Conservation (phyloP, 1,140 invertebrate species). For the Drosophila erecta region DNA sequence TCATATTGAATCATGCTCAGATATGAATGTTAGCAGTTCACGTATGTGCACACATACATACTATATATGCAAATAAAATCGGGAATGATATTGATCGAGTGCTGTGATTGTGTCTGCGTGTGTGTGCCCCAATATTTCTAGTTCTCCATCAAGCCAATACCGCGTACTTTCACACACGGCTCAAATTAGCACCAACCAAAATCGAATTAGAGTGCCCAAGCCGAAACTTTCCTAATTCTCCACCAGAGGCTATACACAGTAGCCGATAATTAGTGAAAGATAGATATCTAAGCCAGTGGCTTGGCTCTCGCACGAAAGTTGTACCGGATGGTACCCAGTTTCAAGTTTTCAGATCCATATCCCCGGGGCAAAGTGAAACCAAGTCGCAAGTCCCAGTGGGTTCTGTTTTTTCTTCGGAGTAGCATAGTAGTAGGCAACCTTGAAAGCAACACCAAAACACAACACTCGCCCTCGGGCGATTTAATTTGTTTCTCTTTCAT, state of each 20-base stretch:
- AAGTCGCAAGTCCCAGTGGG: neutral
- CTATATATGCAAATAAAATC: slow-evolving; percentile 37
- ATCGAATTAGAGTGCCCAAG: slow-evolving; percentile 36
- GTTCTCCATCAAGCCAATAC: slow-evolving; percentile 6
- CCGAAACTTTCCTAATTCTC: slow-evolving; percentile 41
- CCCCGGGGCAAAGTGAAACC: slow-evolving; percentile 23
- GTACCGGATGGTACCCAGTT: slow-evolving; percentile 1
- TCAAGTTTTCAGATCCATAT: neutral
- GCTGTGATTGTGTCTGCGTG: neutral
- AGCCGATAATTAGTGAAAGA: slow-evolving; percentile 65
- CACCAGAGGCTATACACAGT: slow-evolving; percentile 16
- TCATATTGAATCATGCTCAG: slow-evolving; percentile 15
- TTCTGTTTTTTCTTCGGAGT: neutral
- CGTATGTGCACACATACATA: neutral
- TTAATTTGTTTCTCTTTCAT: slow-evolving; percentile 6
- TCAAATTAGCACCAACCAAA: slow-evolving; percentile 62
- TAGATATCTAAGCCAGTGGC: neutral
- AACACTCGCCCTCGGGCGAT: slow-evolving; percentile 30
- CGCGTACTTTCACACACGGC: slow-evolving; percentile 65
- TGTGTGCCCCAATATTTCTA: slow-evolving; percentile 22
- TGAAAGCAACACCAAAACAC: slow-evolving; percentile 30
- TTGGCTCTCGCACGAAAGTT: slow-evolving; percentile 53
- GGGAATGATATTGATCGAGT: slow-evolving; percentile 16
- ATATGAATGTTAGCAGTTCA: slow-evolving; percentile 9
- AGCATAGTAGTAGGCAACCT: slow-evolving; percentile 13